phyloP scores from a whole-genome alignment of 2,113 vertebrate species.

The Gopherus evgoodei region DNA sequence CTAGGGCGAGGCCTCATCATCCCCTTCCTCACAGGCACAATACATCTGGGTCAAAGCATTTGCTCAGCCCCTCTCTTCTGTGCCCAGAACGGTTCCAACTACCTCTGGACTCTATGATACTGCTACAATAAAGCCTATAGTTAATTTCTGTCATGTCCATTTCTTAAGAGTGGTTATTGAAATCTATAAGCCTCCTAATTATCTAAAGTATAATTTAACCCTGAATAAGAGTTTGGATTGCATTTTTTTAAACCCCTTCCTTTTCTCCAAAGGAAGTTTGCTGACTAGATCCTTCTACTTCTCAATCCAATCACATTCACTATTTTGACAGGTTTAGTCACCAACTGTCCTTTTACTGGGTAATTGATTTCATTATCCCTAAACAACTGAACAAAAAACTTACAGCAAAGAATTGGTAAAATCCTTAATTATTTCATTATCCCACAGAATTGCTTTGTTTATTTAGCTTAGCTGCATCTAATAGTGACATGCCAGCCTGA shows the following conservation, averaged over 20 bases:
- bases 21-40: background rate
- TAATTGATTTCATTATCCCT: background rate
- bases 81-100: background rate
- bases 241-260: background rate
- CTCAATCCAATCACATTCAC: background rate
- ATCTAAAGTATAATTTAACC: background rate
- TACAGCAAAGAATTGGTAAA: background rate
- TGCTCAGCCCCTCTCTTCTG: background rate
- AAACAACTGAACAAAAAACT: background rate
- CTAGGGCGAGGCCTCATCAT: background rate
- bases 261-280: background rate
- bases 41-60: accelerated
- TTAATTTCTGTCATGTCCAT: background rate
- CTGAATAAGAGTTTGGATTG: background rate
- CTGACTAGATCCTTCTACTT: background rate
- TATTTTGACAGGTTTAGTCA: background rate
- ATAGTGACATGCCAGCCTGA: background rate
- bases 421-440: background rate
- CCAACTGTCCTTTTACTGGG: background rate
- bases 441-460: background rate
- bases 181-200: background rate
- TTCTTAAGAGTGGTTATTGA: background rate
- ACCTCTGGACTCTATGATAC: background rate
- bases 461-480: background rate
- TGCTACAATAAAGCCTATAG: background rate